Base-by-base conservation (phyloP, 2,797 vertebrate genomes). In the Oryzias dopingdopingensis region DNA sequence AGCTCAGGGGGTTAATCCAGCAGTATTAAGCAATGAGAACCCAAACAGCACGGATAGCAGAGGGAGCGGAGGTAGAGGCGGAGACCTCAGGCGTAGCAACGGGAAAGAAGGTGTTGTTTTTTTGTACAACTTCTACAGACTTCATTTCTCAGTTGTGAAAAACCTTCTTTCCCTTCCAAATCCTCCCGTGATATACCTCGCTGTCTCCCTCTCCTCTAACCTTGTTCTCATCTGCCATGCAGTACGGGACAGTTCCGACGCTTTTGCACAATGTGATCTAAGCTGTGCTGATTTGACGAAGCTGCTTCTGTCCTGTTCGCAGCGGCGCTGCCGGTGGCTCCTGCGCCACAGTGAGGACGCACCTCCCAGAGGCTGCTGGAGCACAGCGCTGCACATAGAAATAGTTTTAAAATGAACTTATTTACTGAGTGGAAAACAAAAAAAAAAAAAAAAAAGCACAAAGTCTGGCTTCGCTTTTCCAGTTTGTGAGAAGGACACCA, bases 1-100 rank as follows among this genome's bases (percentile, higher is more conserved):
- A 49, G 56, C 52, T 17, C 58, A 54, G 5, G 43, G 42, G 62
- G 29, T 37, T 20, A 14, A 67, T 14, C 67, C 65, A 72, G 62
- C 88, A 86, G 90, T 87, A 74, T 90, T 86, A 83, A 82, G 81
- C 74, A 74, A 77, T 55, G 79, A 80, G 74, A 79, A 60, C 68
- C 72, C 54, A 59, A 41, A 50, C 72, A 73, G 81, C 77, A 72
- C 59, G 59, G 56, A 67, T 74, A 81, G 62, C 65, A 67, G 75
- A 71, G 82, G 62, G 65, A 76, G 52, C n/a, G 66, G 77, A 81
- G 76, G 80, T 77, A 16, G 78, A 62, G 74, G 83, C 49, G 72
- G 77, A 86, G 87, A 84, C 46, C 26, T 65, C 62, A 59, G 60
- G 59, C 49, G 20, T 71, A 84, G 88, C 77, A 83, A 78, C 66